Percentiles rank a stretch among this genome's conserved stretches.
phyloP scores from a whole-genome alignment of 2,797 vertebrate genomes.

The Mormyrops boulengeri region DNA sequence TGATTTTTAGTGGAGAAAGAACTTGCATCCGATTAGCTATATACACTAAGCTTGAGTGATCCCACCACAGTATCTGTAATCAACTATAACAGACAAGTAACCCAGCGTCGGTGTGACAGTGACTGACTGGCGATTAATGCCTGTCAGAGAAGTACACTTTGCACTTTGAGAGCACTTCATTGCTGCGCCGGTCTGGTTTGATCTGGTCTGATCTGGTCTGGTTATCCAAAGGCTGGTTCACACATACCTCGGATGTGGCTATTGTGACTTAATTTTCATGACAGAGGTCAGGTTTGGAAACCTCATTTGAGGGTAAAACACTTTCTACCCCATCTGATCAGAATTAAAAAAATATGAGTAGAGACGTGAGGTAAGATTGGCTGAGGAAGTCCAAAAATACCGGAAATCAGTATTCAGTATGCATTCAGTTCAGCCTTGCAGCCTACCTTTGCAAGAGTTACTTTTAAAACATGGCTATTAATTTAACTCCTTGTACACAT shows the following conservation, averaged over 20 bases:
- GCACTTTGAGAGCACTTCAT: neutral
- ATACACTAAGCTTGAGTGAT: neutral
- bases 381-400: neutral
- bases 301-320: neutral
- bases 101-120: neutral
- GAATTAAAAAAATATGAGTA: neutral
- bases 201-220: neutral
- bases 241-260: neutral
- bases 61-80: neutral
- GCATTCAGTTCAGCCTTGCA: neutral
- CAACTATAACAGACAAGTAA: neutral
- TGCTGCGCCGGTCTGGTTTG: neutral
- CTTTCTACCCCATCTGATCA: neutral
- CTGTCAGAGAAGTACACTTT: neutral
- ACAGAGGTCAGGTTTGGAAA: neutral
- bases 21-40: neutral
- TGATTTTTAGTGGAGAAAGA: neutral
- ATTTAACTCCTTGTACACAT: neutral
- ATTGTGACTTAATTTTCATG: neutral
- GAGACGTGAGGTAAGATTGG: neutral
- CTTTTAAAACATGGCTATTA: neutral
- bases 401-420: too few relatives aligned
- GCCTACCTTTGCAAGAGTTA: neutral
- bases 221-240: neutral
- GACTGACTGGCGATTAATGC: neutral